Percentiles rank a stretch among this genome's conserved stretches.
Evolutionary conservation across 2,113 vertebrate genomes (phyloP).

Genomic region (mouse (Mus musculus)): DNA sequence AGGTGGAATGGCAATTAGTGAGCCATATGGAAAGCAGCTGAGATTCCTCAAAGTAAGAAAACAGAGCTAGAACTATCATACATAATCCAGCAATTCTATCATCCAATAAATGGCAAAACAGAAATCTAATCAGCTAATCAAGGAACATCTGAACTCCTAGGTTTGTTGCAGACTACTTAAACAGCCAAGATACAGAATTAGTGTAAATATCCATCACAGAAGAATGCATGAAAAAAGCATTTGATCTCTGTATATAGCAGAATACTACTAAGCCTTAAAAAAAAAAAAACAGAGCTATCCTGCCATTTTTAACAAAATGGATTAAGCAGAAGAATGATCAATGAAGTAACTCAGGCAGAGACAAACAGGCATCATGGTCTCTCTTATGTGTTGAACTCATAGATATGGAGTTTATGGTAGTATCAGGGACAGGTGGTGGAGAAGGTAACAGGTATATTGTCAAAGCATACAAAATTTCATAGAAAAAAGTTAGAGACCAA

Average conservation of each 20-base stretch:
- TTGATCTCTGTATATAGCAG: neutral
- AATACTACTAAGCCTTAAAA: neutral
- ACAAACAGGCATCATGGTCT: neutral
- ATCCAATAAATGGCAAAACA: neutral
- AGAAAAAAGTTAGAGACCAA: neutral
- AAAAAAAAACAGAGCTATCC: too few relatives aligned
- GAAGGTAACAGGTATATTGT: neutral
- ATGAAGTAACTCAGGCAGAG: neutral
- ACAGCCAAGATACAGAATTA: neutral
- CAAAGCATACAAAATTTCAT: neutral
- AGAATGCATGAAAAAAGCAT: neutral
- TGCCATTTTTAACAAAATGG: neutral
- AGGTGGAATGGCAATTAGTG: too few relatives aligned
- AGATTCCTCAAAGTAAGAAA: neutral
- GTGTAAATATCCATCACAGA: neutral
- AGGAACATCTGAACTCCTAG: neutral
- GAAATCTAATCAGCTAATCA: neutral
- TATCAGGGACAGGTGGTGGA: too few relatives aligned
- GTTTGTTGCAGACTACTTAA: neutral
- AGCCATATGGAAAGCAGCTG: neutral
- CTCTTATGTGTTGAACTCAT: neutral
- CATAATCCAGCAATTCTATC: neutral
- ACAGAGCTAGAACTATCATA: neutral
- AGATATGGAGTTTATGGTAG: too few relatives aligned
- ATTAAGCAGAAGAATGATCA: too few relatives aligned